These are phyloP conservation scores for Sarcophaga peregrina DNA, from an alignment of 1,140 invertebrate species.

Conservation along the genomic window DNA sequence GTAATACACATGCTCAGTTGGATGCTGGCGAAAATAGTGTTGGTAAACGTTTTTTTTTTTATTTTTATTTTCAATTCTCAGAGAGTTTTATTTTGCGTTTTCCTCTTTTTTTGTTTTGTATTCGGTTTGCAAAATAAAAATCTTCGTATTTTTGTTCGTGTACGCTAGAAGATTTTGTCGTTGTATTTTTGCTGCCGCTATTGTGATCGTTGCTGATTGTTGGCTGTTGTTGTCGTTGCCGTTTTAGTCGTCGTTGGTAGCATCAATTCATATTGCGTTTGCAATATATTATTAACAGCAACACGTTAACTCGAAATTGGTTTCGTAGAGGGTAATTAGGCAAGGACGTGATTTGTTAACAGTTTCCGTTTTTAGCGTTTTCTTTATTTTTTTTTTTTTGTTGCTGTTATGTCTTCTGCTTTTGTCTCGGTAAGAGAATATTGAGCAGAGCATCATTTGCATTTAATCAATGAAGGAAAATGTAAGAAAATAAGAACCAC, in stretches of 20 bases:
- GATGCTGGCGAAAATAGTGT: neutral
- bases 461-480: too few species aligned
- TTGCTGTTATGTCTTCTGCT: too few species aligned
- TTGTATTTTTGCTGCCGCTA: neutral
- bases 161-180: neutral
- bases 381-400: too few species aligned
- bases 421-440: too few species aligned
- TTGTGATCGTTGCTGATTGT: neutral
- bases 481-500: too few species aligned
- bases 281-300: conserved; percentile 39
- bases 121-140: neutral
- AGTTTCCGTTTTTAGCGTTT: conserved; percentile 20
- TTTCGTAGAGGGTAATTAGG: conserved; percentile 32
- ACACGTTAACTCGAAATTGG: conserved; percentile 24
- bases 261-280: conserved; percentile 37
- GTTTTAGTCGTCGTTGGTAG: neutral
- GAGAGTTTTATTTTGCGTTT: neutral
- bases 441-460: too few species aligned
- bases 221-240: neutral
- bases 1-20: too few species aligned
- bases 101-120: neutral
- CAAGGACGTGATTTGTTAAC: conserved; percentile 38
- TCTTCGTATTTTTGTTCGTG: neutral
- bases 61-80: neutral
- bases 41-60: conserved; percentile 10